A percentile compares a stretch with the other conserved stretches of the same genome.
Evolutionary conservation across 2,797 vertebrate genomes (phyloP).

Genomic region (Cynopterus sphinx): DNA sequence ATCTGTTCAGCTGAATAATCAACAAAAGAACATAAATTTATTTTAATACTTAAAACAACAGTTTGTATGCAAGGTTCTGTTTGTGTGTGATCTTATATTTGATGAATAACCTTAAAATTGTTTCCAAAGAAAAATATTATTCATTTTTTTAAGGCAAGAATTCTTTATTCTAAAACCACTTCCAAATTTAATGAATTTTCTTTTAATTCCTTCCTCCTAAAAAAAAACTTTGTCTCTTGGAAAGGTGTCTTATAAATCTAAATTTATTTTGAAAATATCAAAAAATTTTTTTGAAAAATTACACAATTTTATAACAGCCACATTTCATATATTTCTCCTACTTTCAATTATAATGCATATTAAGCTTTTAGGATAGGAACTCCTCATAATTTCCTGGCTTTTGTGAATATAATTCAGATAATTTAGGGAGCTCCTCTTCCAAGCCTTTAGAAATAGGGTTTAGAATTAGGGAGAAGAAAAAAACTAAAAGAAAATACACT

Average conservation of each 20-base stretch:
- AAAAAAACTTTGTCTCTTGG: not conserved
- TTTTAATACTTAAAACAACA: conserved; percentile 76
- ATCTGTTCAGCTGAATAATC: conserved; percentile 84
- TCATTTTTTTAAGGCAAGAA: not conserved
- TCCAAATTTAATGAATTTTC: not conserved
- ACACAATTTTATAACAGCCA: not conserved
- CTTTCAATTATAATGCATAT: not conserved
- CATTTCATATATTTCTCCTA: not conserved
- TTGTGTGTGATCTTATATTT: not conserved
- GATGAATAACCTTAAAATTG: not conserved
- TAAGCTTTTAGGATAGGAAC: not conserved
- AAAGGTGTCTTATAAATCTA: not conserved
- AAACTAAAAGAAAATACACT: not conserved
- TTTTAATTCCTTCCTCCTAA: not conserved
- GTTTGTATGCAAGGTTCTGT: conserved; percentile 17
- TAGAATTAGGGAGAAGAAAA: not conserved
- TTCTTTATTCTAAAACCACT: not conserved
- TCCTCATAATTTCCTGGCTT: not conserved
- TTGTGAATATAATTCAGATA: conserved; percentile 22
- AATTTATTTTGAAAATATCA: conserved; percentile 4
- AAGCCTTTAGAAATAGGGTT: not conserved
- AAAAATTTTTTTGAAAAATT: not conserved
- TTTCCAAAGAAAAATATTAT: conserved; percentile 4
- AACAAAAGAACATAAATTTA: conserved; percentile 80
- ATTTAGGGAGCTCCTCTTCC: not conserved